Conservation (phyloP, 2,888 invertebrate genomes). For the Polydrusus cervinus region DNA sequence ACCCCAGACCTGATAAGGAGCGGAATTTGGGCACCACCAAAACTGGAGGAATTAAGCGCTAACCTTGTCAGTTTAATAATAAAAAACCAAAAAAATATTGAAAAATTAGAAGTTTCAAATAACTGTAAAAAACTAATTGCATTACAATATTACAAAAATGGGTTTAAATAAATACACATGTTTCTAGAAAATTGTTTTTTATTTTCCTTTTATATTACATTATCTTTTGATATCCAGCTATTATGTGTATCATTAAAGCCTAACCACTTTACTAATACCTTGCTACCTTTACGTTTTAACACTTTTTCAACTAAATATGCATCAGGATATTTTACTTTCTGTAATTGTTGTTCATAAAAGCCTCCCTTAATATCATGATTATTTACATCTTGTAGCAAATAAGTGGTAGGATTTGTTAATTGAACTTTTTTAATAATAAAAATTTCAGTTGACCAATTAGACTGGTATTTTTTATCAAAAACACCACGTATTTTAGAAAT, state of each 20-base stretch:
- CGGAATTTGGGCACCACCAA: too few relatives aligned
- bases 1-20: too few relatives aligned
- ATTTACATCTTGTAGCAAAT: conserved; percentile 1
- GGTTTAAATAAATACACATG: too few relatives aligned
- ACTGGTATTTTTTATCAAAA: neutral
- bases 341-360: conserved; percentile 5
- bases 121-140: too few relatives aligned
- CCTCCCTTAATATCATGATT: too few relatives aligned
- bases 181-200: too few relatives aligned
- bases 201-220: too few relatives aligned
- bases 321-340: neutral
- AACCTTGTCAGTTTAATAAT: too few relatives aligned
- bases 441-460: neutral
- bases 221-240: neutral
- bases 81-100: too few relatives aligned
- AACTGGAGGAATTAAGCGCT: too few relatives aligned
- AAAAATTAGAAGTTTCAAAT: too few relatives aligned
- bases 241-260: neutral
- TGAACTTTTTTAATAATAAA: conserved; percentile 1
- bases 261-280: conserved; percentile 12
- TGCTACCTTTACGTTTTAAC: neutral
- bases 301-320: conserved; percentile 8
- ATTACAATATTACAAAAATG: too few relatives aligned
- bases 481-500: conserved; percentile 3
- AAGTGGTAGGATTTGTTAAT: conserved; percentile 5